Evolutionary conservation across 2,888 invertebrate genomes (phyloP), one percentile per base, ranked within the genome.

Genomic region (Cheiracanthium punctorium): DNA sequence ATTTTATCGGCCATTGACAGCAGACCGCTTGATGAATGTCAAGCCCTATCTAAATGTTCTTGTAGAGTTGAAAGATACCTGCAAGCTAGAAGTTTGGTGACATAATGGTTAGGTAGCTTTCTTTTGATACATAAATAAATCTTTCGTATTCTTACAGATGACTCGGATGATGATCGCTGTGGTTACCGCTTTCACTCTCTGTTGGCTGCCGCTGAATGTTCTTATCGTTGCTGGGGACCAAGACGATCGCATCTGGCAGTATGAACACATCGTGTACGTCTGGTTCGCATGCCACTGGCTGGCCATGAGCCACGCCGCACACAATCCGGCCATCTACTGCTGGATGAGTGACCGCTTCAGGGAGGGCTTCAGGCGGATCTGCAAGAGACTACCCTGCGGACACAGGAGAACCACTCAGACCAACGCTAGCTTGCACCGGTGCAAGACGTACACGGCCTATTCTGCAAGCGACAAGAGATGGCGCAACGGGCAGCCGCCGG

Each of bases 261-360:
- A 88, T 41, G 73, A 86, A 32, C 79, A 89, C 48, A 89, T 89
- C 43, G 85, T 86, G 17, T 87, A 88, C 24, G 87, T 89, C 2
- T 89, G 89, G 89, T 89, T 89, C 32, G 82, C 84, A 5, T 89
- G 88, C 33, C 89, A 89, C 29, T 89, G 89, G 89, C 67, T 89
- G 2, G 89, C 89, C 20, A 88, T 88, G 88, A 88, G 89, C 0
- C 96, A 96, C 91, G 95, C 95, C 88, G 96, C 96, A 92, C 96
- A 96, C 93, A 96, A 96, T 91, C 96, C 96, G 37, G 94, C 96
- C 90, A 96, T 96, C 90, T 96, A 96, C 92, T 95, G 96, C 92
- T 96, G 95, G 93, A 96, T 96, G 96, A 97, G 96, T 92, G 94
- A 94, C 14, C 93, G 95, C 82, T 97, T 96, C 91, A 94, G 96